Conservation (phyloP, 2,113 vertebrate genomes). For the Aleadryas rufinucha region DNA sequence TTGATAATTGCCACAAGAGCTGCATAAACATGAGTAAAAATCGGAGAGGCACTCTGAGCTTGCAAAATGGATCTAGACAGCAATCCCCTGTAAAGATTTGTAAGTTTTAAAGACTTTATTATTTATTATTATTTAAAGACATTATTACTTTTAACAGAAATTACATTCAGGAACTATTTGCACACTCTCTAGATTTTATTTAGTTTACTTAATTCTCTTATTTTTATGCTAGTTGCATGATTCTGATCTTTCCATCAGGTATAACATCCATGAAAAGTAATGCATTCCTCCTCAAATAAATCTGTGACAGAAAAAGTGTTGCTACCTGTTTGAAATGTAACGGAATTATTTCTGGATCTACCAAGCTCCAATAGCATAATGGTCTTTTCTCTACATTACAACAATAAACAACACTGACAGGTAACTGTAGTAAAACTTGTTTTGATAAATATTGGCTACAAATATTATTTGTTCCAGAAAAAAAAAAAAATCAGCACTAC, state of each 20-base stretch:
- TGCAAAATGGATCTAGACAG: conserved; percentile 89
- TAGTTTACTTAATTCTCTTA: background rate
- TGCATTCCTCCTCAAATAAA: background rate
- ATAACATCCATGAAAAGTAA: background rate
- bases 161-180: background rate
- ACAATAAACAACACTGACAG: background rate
- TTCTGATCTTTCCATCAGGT: background rate
- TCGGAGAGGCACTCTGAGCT: conserved; percentile 94
- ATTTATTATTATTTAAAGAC: no score
- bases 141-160: background rate
- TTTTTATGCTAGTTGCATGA: background rate
- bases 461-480: background rate
- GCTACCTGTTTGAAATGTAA: background rate
- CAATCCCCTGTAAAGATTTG: conserved; percentile 76
- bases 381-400: background rate
- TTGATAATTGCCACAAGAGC: conserved; percentile 97
- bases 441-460: background rate
- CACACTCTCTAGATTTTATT: background rate
- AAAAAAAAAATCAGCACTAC: background rate
- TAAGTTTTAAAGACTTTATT: background rate
- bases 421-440: background rate
- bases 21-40: conserved; percentile 95
- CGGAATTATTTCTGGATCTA: background rate
- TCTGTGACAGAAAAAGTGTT: background rate
- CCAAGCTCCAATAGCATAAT: background rate